Evolutionary conservation across 2,888 invertebrate genomes (phyloP).

Genomic region (Trissolcus brochymenae): DNA sequence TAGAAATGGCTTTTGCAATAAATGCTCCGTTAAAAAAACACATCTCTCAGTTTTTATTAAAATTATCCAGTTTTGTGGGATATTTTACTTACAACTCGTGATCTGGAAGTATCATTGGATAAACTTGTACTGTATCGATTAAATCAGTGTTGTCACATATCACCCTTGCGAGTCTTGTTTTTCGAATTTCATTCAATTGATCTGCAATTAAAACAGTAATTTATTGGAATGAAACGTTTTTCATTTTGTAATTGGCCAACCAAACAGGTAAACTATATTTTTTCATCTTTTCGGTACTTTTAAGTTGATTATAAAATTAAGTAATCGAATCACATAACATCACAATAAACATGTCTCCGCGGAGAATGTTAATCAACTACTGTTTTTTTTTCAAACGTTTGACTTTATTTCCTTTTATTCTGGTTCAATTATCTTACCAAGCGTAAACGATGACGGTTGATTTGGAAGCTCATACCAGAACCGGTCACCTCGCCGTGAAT

Average conservation of each 20-base stretch:
- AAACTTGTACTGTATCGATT: conserved; percentile 92
- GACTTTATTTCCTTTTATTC: background rate
- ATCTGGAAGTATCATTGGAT: conserved; percentile 94
- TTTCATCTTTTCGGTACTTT: background rate
- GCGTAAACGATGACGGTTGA: conserved; percentile 93
- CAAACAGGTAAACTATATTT: background rate
- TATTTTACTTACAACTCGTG: conserved; percentile 88
- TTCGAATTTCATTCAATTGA: conserved; percentile 89
- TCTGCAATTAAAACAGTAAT: conserved; percentile 76
- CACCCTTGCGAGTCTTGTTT: conserved; percentile 86
- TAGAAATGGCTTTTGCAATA: conserved; percentile 60
- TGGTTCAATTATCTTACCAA: conserved; percentile 70
- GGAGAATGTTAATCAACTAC: conserved; percentile 30
- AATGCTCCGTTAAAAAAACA: conserved; percentile 56
- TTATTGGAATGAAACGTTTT: background rate
- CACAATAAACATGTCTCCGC: conserved; percentile 3
- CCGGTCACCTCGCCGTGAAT: conserved; percentile 91
- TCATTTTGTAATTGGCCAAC: background rate
- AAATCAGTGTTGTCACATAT: conserved; percentile 96
- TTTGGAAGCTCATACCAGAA: conserved; percentile 96
- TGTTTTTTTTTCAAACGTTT: conserved; percentile 16
- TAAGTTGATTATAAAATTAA: background rate
- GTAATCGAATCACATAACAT: conserved; percentile 5
- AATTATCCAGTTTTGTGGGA: background rate
- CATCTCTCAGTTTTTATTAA: conserved; percentile 7